A percentile compares a stretch with the other conserved stretches of the same genome.
phyloP scores from a whole-genome alignment of 2,888 invertebrate genomes.

The Drymonia ruficornis region DNA sequence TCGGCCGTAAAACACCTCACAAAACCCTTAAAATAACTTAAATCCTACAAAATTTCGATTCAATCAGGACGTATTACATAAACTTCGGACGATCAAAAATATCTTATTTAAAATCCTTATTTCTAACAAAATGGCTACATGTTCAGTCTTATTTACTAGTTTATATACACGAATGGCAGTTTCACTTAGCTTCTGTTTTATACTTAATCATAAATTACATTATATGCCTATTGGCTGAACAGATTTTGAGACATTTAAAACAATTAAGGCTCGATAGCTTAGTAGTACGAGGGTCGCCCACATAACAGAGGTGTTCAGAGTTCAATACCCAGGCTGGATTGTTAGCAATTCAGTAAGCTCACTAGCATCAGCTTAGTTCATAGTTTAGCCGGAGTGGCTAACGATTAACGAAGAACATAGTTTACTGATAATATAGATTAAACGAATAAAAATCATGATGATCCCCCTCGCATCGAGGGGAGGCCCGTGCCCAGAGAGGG shows the following conservation, averaged over 20 bases:
- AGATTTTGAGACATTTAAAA: conserved; percentile 17
- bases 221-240: conserved; percentile 25
- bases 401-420: too few species aligned
- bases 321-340: too few species aligned
- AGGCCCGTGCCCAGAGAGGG: too few species aligned
- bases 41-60: conserved; percentile 57
- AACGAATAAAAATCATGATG: too few species aligned
- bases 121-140: conserved; percentile 49
- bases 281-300: too few species aligned
- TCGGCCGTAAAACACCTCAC: background rate
- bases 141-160: conserved; percentile 64
- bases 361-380: too few species aligned
- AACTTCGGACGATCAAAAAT: conserved; percentile 67
- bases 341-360: too few species aligned
- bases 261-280: too few species aligned
- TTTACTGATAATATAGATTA: too few species aligned
- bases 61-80: conserved; percentile 70
- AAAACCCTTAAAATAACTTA: conserved; percentile 18
- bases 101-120: conserved; percentile 13
- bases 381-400: too few species aligned
- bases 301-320: too few species aligned
- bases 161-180: conserved; percentile 78
- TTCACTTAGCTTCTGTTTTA: conserved; percentile 71
- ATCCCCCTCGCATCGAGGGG: too few species aligned
- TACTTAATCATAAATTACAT: conserved; percentile 22